These are phyloP conservation scores for Phocoena sinus DNA, from an alignment of 2,113 vertebrate species.

Conservation along the genomic window DNA sequence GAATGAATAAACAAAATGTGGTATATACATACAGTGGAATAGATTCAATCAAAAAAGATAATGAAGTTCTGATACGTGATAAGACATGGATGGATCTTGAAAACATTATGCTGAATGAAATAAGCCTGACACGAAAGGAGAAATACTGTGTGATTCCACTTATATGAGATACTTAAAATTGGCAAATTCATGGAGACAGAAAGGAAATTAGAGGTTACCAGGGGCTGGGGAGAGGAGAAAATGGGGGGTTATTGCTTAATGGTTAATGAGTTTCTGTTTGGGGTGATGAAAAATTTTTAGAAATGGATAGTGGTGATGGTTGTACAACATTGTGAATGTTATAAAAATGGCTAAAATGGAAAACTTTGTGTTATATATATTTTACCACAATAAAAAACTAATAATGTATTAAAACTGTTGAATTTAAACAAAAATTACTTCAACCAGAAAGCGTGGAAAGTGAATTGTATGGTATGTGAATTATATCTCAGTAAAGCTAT, in stretches of 20 bases:
- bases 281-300: not conserved
- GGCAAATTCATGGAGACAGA: not conserved
- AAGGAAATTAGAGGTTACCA: not conserved
- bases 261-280: not conserved
- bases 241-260: not conserved
- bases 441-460: too few relatives aligned
- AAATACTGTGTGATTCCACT: not conserved
- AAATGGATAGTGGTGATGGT: not conserved
- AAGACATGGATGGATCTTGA: not conserved
- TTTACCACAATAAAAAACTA: not conserved
- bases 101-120: not conserved
- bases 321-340: not conserved
- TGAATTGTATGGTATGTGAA: not conserved
- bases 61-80: not conserved
- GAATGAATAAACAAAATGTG: not conserved
- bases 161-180: not conserved
- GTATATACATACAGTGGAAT: not conserved
- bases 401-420: not conserved
- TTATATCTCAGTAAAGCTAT: not conserved
- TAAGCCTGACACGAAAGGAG: not conserved
- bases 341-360: not conserved
- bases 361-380: not conserved
- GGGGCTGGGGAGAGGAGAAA: not conserved
- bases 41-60: not conserved
- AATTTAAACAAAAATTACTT: not conserved